Evolutionary conservation across 2,113 vertebrate species (phyloP).

Genomic region (Melanocharis versteri): DNA sequence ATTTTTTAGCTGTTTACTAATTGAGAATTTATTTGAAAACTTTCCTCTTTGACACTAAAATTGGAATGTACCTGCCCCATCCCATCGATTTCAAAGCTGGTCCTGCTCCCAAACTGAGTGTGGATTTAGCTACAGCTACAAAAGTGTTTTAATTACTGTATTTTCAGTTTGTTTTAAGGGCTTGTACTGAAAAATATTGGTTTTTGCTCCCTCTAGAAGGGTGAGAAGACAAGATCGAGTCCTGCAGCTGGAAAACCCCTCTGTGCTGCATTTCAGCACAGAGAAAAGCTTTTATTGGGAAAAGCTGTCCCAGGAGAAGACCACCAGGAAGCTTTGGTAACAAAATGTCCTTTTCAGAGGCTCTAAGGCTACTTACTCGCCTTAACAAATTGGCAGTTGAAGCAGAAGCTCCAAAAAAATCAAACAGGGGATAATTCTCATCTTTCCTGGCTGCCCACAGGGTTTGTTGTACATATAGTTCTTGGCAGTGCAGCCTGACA

Average conservation of each 20-base stretch:
- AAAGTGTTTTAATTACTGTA: background rate
- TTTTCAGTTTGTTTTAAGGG: background rate
- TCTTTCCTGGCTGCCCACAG: slow-evolving; percentile 44
- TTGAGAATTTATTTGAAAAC: background rate
- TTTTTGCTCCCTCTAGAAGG: background rate
- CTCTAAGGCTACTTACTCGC: background rate
- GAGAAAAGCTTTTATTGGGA: background rate
- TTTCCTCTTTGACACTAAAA: background rate
- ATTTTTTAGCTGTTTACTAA: background rate
- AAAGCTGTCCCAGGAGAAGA: background rate
- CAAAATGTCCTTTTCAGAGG: background rate
- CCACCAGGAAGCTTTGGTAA: background rate
- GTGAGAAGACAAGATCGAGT: background rate
- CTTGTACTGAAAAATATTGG: background rate
- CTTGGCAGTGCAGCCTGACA: background rate
- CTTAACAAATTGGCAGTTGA: background rate
- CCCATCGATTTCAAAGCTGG: background rate
- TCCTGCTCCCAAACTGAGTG: background rate
- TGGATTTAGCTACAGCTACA: background rate
- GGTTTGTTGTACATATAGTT: background rate
- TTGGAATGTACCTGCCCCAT: background rate
- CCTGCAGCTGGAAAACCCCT: background rate
- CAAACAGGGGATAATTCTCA: background rate
- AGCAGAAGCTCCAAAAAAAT: background rate
- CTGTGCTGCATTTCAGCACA: background rate